Evolutionary conservation across 64 coral and sea anemone genomes (phyloP).

Genomic region (Stichodactyla helianthus): DNA sequence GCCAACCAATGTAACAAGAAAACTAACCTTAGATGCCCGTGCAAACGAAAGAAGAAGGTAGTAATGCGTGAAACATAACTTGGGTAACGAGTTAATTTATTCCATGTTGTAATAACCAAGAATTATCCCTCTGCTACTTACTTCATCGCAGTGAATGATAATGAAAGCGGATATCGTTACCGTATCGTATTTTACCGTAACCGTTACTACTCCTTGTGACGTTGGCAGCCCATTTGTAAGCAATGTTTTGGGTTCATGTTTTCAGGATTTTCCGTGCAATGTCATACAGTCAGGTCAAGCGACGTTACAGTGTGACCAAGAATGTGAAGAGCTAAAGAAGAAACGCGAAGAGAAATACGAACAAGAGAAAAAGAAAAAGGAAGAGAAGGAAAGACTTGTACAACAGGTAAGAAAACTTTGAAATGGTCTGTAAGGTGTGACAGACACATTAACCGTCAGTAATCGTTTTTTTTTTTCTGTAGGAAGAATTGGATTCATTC

Average conservation of each 20-base stretch:
- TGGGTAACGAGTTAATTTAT: too few relatives aligned
- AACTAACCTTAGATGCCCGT: conserved; percentile 69
- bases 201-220: too few relatives aligned
- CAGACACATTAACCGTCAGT: neutral
- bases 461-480: neutral
- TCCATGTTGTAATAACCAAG: too few relatives aligned
- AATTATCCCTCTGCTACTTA: too few relatives aligned
- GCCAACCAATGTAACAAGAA: conserved; percentile 63
- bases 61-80: neutral
- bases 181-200: too few relatives aligned
- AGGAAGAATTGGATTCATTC: conserved; percentile 90
- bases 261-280: conserved; percentile 80
- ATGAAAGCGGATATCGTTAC: too few relatives aligned
- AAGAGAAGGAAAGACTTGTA: conserved; percentile 68
- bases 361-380: conserved; percentile 47
- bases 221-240: too few relatives aligned
- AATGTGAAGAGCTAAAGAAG: conserved; percentile 34
- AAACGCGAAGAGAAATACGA: conserved; percentile 46
- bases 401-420: conserved; percentile 59
- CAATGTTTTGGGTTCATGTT: neutral
- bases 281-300: conserved; percentile 48
- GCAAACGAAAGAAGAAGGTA: conserved; percentile 82
- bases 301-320: conserved; percentile 69
- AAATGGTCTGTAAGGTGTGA: neutral
- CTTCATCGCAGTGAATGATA: too few relatives aligned